Conservation (phyloP, 2,797 vertebrate genomes). For the Sebastes iracundus region DNA sequence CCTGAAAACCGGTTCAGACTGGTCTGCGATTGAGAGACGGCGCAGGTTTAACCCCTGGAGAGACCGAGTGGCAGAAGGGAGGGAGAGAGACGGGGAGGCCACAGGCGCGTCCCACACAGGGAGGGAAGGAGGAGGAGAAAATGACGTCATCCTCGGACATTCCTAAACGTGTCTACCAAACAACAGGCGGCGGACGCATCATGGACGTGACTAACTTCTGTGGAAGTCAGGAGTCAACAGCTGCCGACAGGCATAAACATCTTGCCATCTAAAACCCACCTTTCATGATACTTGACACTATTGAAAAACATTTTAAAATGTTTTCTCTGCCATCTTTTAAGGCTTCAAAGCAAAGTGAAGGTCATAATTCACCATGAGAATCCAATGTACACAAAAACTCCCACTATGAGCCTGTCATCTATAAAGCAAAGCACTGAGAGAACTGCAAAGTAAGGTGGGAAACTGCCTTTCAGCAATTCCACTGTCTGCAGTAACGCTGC, state of each 20-base stretch:
- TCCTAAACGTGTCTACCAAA: conserved; percentile 37
- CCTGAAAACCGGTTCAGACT: conserved; percentile 92
- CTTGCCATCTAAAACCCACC: neutral
- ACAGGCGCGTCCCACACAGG: conserved; percentile 14
- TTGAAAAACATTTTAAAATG: neutral
- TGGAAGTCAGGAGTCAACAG: neutral
- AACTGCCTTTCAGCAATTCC: conserved; percentile 11
- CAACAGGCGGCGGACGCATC: neutral
- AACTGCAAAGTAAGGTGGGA: conserved; percentile 15
- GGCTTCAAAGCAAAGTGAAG: neutral
- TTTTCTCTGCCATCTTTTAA: neutral
- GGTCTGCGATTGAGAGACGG: conserved; percentile 82
- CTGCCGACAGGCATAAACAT: neutral
- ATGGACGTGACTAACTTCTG: conserved; percentile 4
- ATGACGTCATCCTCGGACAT: conserved; percentile 29
- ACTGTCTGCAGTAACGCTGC: neutral
- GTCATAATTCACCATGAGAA: neutral
- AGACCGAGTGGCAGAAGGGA: conserved; percentile 65
- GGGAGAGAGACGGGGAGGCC: conserved; percentile 1
- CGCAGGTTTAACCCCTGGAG: conserved; percentile 87
- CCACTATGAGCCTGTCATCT: neutral
- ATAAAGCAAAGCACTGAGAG: neutral
- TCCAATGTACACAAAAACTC: neutral
- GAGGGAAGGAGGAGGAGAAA: conserved; percentile 51
- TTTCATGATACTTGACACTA: neutral